These are phyloP conservation scores for Mizuhopecten yessoensis DNA, from an alignment of 1,140 invertebrate species.

Conservation along the genomic window DNA sequence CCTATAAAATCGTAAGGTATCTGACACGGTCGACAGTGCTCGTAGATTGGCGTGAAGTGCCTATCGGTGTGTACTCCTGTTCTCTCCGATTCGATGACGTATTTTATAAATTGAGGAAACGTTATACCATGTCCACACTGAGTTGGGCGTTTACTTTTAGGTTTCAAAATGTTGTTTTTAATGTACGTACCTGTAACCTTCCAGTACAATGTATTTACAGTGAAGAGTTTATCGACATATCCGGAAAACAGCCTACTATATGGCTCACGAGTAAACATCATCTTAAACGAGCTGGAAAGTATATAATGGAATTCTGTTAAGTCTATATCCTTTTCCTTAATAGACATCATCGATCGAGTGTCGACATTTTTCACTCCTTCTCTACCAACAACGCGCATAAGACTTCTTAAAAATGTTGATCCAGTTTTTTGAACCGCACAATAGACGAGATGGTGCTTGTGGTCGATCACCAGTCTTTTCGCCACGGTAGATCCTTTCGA, in stretches of 20 bases:
- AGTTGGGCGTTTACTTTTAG: neutral
- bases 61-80: slow-evolving; percentile 45
- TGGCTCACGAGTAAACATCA: slow-evolving; percentile 66
- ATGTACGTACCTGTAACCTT: slow-evolving; percentile 42
- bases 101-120: slow-evolving; percentile 70
- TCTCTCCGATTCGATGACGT: slow-evolving; percentile 58
- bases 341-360: neutral
- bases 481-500: neutral
- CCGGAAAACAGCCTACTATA: slow-evolving; percentile 63
- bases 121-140: slow-evolving; percentile 64
- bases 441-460: slow-evolving; percentile 49
- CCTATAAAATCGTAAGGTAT: slow-evolving; percentile 69
- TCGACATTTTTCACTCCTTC: neutral
- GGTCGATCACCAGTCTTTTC: slow-evolving; percentile 42
- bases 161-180: neutral
- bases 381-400: neutral
- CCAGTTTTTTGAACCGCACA: slow-evolving; percentile 64
- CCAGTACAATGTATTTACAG: slow-evolving; percentile 62
- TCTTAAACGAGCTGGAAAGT: slow-evolving; percentile 51
- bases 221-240: slow-evolving; percentile 65
- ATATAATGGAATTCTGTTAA: slow-evolving; percentile 52
- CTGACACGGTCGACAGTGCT: slow-evolving; percentile 65
- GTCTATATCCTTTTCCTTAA: slow-evolving; percentile 3
- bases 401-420: slow-evolving; percentile 57
- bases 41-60: slow-evolving; percentile 66